These are phyloP conservation scores for Anhinga anhinga DNA, from an alignment of 2,113 vertebrate species.

Conservation along the genomic window DNA sequence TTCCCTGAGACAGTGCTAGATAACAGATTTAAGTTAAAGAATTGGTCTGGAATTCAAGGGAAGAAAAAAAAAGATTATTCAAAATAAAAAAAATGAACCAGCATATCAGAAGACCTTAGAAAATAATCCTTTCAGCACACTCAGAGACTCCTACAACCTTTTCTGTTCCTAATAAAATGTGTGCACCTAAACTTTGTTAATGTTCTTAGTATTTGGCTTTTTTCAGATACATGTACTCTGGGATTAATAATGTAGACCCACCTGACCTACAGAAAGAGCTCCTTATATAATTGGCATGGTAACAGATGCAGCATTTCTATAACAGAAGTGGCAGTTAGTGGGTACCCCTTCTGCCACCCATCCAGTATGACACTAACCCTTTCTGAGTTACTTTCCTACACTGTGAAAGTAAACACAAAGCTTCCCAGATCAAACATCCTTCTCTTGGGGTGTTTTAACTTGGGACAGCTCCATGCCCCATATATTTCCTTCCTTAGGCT, in stretches of 20 bases:
- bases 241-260: not conserved
- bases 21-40: not conserved
- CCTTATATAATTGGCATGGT: not conserved
- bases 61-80: not conserved
- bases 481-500: not conserved
- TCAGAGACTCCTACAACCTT: not conserved
- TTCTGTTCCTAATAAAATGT: not conserved
- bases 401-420: not conserved
- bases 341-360: not conserved
- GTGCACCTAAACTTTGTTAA: not conserved
- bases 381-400: not conserved
- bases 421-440: not conserved
- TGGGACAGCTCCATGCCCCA: not conserved
- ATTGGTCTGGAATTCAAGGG: not conserved
- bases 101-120: not conserved
- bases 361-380: not conserved
- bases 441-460: not conserved
- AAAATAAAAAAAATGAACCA: not conserved
- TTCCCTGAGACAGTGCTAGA: not conserved
- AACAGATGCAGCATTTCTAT: not conserved
- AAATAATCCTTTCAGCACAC: not conserved
- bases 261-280: not conserved
- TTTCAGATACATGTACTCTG: not conserved
- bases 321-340: not conserved
- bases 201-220: not conserved